Percentiles rank a stretch among this genome's conserved stretches.
These are phyloP conservation scores for Drosophila niveifrons DNA, from an alignment of 2,888 invertebrate genomes.

Conservation along the genomic window DNA sequence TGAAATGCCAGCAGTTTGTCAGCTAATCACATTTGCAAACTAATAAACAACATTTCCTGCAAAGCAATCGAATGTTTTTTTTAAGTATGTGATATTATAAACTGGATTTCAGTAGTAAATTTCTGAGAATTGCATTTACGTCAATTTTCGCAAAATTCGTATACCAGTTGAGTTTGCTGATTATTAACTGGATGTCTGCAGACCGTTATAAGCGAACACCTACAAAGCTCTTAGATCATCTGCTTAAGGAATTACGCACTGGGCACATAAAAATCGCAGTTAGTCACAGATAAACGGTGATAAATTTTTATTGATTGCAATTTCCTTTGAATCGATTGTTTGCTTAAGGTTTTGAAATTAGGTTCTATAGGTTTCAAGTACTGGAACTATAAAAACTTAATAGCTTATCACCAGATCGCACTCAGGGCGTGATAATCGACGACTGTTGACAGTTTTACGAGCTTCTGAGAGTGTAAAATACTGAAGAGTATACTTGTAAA, in stretches of 20 bases:
- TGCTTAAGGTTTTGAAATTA: not conserved
- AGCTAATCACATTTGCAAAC: slow-evolving; percentile 3
- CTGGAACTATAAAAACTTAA: slow-evolving; percentile 6
- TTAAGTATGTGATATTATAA: not conserved
- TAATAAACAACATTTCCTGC: not conserved
- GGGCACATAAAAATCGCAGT: not conserved
- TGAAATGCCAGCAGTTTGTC: slow-evolving; percentile 20
- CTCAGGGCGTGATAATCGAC: not conserved
- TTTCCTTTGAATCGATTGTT: slow-evolving; percentile 6
- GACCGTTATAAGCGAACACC: too few relatives aligned
- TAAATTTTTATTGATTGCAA: not conserved
- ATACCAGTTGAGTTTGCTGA: too few relatives aligned
- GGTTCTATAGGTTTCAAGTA: not conserved
- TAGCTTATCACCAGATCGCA: slow-evolving; percentile 8
- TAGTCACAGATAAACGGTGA: not conserved
- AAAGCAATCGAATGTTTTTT: not conserved
- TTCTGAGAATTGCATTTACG: not conserved
- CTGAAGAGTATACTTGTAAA: too few relatives aligned
- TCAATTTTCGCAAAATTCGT: too few relatives aligned
- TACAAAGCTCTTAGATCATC: not conserved
- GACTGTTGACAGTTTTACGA: not conserved
- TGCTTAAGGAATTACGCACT: not conserved
- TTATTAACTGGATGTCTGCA: not conserved
- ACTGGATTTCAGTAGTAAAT: not conserved
- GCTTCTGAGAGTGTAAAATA: slow-evolving; percentile 2